Percentiles rank a stretch among this genome's conserved stretches.
phyloP scores from a whole-genome alignment of 2,113 vertebrate genomes.

The Holacanthus passer region DNA sequence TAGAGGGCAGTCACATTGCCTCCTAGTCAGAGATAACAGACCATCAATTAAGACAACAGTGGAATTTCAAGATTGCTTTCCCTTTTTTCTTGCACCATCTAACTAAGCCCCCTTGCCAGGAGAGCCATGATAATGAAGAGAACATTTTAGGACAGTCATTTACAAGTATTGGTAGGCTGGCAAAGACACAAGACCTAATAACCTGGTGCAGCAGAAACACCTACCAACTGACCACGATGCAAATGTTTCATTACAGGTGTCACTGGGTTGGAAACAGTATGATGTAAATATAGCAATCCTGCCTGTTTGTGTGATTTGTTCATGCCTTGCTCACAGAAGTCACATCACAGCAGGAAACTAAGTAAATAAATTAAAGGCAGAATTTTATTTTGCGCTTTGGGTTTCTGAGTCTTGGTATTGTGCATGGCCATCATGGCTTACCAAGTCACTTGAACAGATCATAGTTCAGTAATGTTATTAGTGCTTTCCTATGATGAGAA shows the following conservation, averaged over 20 bases:
- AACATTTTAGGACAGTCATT: background rate
- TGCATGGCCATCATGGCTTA: background rate
- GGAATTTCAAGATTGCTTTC: background rate
- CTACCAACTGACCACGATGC: background rate
- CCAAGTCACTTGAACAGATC: too few relatives aligned
- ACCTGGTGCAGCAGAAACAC: background rate
- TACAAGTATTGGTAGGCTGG: background rate
- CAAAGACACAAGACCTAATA: background rate
- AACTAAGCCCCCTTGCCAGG: background rate
- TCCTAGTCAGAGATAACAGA: background rate
- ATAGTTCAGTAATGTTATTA: too few relatives aligned
- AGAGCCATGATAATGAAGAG: background rate
- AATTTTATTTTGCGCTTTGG: background rate
- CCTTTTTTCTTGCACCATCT: background rate
- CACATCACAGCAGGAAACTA: background rate
- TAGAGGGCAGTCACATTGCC: slow-evolving; percentile 44
- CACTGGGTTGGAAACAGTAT: background rate
- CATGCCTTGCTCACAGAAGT: background rate
- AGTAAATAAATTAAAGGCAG: too few relatives aligned
- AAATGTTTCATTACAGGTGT: too few relatives aligned
- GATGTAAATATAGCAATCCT: background rate
- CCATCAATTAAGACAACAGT: too few relatives aligned
- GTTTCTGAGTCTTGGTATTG: background rate
- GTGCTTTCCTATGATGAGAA: too few relatives aligned
- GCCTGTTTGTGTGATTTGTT: background rate